These are phyloP conservation scores for Cetonia aurata DNA, from an alignment of 2,888 invertebrate species.

Conservation along the genomic window DNA sequence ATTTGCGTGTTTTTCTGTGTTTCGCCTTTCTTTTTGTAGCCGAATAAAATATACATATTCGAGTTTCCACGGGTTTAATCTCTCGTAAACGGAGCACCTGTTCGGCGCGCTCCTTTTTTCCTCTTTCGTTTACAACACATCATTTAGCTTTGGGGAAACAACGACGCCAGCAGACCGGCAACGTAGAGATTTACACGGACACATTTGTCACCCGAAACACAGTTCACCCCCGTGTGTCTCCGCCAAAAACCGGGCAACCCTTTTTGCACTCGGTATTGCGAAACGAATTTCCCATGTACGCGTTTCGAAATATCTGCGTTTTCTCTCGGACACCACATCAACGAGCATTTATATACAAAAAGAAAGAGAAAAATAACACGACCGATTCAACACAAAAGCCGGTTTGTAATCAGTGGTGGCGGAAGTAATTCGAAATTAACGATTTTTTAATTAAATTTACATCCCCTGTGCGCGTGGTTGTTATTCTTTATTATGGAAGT, in stretches of 20 bases:
- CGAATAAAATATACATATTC: too few species aligned
- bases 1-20: too few species aligned
- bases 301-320: constrained; percentile 7
- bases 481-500: too few species aligned
- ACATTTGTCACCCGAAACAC: constrained; percentile 33
- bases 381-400: too few species aligned
- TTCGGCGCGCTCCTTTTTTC: background rate
- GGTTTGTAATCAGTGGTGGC: background rate
- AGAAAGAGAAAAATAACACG: background rate
- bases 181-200: constrained; percentile 26
- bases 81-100: background rate
- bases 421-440: background rate
- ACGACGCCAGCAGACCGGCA: background rate
- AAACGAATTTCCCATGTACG: constrained; percentile 1
- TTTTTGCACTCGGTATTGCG: constrained; percentile 18
- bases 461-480: too few species aligned
- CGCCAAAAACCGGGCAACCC: constrained; percentile 16
- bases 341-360: background rate
- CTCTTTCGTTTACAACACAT: constrained; percentile 17
- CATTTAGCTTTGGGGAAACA: constrained; percentile 29
- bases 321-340: background rate
- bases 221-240: constrained; percentile 7
- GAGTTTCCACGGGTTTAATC: constrained; percentile 4
- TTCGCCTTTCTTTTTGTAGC: too few species aligned
- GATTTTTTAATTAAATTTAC: too few species aligned